Evolutionary conservation across 1,140 invertebrate species (phyloP).

Genomic region (Halesus radiatus): DNA sequence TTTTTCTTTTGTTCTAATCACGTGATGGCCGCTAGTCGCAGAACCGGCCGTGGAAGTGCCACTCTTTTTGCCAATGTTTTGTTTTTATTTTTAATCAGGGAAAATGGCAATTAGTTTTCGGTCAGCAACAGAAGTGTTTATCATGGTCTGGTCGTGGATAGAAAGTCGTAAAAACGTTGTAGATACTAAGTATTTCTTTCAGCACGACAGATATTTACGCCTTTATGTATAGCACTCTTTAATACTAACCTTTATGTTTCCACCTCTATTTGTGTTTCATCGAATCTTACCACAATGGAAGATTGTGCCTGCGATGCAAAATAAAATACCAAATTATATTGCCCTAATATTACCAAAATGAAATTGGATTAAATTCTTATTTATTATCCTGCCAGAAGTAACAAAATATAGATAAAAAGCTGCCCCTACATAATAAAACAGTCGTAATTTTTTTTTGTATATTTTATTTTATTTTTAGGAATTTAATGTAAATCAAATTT

Average conservation of each 20-base stretch:
- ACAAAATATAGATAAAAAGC: no score
- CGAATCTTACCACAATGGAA: not conserved
- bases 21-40: not conserved
- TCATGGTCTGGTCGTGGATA: not conserved
- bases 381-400: no score
- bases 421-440: no score
- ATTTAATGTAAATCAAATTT: no score
- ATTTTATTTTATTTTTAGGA: no score
- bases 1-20: conserved; percentile 16
- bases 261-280: not conserved
- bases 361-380: no score
- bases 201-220: not conserved
- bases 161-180: not conserved
- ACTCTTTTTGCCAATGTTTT: not conserved
- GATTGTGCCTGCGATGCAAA: not conserved
- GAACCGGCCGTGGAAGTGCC: not conserved
- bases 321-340: no score
- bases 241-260: no score
- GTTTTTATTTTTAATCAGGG: not conserved
- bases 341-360: no score
- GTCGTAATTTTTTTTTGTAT: no score
- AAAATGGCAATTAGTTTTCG: not conserved
- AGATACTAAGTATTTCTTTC: not conserved
- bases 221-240: not conserved
- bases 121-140: not conserved